phyloP scores from a whole-genome alignment of 1,140 invertebrate genomes.

The Drosophila prosaltans region DNA sequence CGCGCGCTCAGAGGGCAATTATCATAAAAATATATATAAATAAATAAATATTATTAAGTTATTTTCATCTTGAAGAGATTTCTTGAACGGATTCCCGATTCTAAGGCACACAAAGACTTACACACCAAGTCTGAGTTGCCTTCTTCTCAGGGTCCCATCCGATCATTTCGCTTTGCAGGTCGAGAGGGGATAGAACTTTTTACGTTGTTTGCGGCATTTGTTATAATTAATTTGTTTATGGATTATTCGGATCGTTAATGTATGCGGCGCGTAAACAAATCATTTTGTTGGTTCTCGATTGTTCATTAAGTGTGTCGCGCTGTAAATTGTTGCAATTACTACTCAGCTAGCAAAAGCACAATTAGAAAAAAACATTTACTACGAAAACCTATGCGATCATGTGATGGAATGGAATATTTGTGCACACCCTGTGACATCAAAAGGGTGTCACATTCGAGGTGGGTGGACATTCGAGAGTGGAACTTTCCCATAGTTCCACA shows the following conservation, averaged over 20 bases:
- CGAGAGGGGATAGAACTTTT: slow-evolving; percentile 17
- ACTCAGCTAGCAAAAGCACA: neutral
- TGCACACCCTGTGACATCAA: neutral
- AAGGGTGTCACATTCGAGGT: too few relatives aligned
- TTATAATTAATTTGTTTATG: slow-evolving; percentile 51
- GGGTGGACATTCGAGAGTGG: too few relatives aligned
- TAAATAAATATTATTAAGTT: slow-evolving; percentile 53
- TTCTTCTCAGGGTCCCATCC: neutral
- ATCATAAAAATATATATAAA: slow-evolving; percentile 54
- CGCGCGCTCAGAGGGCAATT: slow-evolving; percentile 56
- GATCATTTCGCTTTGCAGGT: slow-evolving; percentile 4
- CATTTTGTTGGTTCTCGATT: neutral
- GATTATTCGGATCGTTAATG: slow-evolving; percentile 24
- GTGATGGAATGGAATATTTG: neutral
- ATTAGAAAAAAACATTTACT: neutral
- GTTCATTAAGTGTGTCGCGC: neutral
- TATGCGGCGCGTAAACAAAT: slow-evolving; percentile 20
- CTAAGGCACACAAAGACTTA: neutral
- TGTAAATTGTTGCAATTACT: slow-evolving; percentile 48
- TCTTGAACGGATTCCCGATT: neutral
- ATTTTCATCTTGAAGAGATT: slow-evolving; percentile 12
- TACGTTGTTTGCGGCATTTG: slow-evolving; percentile 1
- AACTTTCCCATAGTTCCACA: too few relatives aligned
- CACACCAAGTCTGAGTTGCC: neutral
- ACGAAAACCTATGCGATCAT: slow-evolving; percentile 7